Base-by-base conservation (phyloP, 2,888 invertebrate species). In the Drosophila ustulata region DNA sequence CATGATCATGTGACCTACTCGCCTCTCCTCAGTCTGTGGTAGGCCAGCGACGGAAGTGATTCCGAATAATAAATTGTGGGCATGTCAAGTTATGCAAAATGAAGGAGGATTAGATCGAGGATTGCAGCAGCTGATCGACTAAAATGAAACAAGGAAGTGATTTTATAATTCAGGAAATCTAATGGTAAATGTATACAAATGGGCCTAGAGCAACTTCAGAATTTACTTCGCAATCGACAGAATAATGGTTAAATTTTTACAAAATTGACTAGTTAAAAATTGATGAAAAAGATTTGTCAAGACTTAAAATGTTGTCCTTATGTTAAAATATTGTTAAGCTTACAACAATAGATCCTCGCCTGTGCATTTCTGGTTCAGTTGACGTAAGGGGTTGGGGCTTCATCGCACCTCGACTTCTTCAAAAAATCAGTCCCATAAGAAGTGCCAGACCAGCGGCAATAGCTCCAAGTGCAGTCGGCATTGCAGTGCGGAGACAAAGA, bases 51-150 rank as follows among this genome's bases (percentile, higher is more conserved):
- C 81, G 81, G 84, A 89, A 86, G 77, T 80, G 56, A 53, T 58
- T 43, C 61, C 47, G 66, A 59, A 53, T 32, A 49, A 78, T 57
- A 66, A 63, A 75, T 74, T 46, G 32, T 41, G 18, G 13, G 23
- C 45, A 34, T 66, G 74, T 58, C 68, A 69, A 78, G 67, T 79
- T 82, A 84, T 84, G 79, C 71, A 63, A 78, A 64, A 57, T 53
- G 47, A 55, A 37, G 34, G 46, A 26, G 13, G 49, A 57, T 57
- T 43, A 43, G 13, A 30, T 32, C 9, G 9, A 23, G 11, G 9
- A 23, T 34, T 28, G 26, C 9, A 28, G 53, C 43, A 59, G 43
- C 73, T 66, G 50, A 51, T 66, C 43, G 11, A 9, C n/a, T 56
- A 4, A 9, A 25, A 11, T 25, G 11, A 11, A 25, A 43, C 3